Conservation (phyloP, 2,113 vertebrate species). For the Ctenodactylus gundi region DNA sequence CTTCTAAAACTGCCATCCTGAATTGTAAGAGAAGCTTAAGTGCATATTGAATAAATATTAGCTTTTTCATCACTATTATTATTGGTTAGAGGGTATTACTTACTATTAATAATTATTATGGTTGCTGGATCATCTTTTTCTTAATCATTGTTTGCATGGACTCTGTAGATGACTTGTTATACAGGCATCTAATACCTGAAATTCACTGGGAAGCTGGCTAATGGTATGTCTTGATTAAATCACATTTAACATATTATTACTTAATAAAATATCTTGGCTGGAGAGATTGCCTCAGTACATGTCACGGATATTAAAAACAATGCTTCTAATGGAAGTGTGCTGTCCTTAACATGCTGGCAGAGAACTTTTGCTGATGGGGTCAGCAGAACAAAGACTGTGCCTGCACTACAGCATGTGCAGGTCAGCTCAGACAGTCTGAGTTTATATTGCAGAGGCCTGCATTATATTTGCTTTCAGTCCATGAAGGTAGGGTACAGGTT, state of each 20-base stretch:
- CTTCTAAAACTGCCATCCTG: background rate
- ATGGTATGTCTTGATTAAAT: conserved; percentile 59
- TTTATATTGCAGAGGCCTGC: background rate
- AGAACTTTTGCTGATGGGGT: conserved; percentile 33
- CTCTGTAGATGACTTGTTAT: conserved; percentile 39
- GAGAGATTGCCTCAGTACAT: conserved; percentile 57
- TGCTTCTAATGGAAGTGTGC: conserved; percentile 46
- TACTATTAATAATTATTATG: conserved; percentile 11
- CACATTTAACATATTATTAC: conserved; percentile 56
- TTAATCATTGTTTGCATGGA: conserved; percentile 5
- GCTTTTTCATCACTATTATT: conserved; percentile 51
- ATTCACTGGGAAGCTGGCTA: conserved; percentile 49
- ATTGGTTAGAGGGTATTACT: background rate
- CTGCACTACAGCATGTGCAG: background rate
- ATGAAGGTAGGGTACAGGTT: background rate
- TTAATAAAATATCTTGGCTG: conserved; percentile 63
- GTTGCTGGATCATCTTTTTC: conserved; percentile 38
- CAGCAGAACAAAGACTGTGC: conserved; percentile 29
- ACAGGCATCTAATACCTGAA: conserved; percentile 2
- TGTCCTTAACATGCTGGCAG: conserved; percentile 26
- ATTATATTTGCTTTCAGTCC: background rate
- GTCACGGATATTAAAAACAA: conserved; percentile 64
- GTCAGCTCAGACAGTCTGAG: conserved; percentile 9
- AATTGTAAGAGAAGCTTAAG: conserved; percentile 28
- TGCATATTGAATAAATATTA: conserved; percentile 16